Evolutionary conservation across 2,113 vertebrate genomes (phyloP).

Genomic region (Sceloporus tristichus): DNA sequence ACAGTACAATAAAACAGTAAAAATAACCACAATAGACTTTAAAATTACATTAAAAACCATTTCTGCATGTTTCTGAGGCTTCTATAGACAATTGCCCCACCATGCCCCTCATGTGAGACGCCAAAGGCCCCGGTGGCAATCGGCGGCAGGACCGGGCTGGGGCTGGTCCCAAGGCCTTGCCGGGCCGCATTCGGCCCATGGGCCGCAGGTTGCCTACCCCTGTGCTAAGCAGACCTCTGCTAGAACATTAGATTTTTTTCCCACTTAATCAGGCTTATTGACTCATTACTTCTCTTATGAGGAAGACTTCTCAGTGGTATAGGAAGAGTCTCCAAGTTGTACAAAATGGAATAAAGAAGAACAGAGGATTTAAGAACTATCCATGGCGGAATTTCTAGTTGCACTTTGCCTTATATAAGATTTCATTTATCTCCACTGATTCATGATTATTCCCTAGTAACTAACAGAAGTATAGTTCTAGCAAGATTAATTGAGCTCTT

Average conservation of each 20-base stretch:
- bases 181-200: no score
- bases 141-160: no score
- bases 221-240: not conserved
- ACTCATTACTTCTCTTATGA: not conserved
- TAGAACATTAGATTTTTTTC: not conserved
- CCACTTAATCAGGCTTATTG: not conserved
- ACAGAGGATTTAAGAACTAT: not conserved
- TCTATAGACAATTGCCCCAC: no score
- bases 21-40: no score
- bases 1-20: no score
- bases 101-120: no score
- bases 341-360: not conserved
- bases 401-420: not conserved
- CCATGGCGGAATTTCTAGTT: not conserved
- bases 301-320: not conserved
- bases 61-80: no score
- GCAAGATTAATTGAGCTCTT: not conserved
- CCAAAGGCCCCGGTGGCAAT: no score
- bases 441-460: not conserved
- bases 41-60: no score
- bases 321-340: not conserved
- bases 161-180: no score
- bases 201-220: no score
- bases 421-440: not conserved
- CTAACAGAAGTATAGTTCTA: not conserved